Conservation (phyloP, 2,113 vertebrate genomes). For the Pygoscelis adeliae region DNA sequence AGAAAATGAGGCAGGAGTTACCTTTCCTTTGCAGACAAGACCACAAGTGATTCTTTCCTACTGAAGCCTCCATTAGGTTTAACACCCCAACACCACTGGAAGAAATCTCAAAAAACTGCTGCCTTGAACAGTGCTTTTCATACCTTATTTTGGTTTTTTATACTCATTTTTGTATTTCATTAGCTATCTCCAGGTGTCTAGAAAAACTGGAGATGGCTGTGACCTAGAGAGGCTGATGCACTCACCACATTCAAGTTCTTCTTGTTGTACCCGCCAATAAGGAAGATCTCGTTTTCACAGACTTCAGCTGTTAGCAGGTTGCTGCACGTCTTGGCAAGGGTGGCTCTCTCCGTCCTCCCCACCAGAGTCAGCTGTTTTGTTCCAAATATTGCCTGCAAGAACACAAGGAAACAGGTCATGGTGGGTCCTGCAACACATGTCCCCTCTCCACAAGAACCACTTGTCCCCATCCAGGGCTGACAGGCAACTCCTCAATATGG, state of each 20-base stretch:
- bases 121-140: not conserved
- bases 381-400: not conserved
- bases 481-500: not conserved
- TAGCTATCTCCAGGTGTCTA: not conserved
- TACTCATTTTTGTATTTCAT: not conserved
- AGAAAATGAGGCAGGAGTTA: not conserved
- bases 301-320: accelerated
- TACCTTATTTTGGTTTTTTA: not conserved
- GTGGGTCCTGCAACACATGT: accelerated
- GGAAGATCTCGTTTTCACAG: not conserved
- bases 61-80: not conserved
- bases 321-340: not conserved
- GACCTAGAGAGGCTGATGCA: not conserved
- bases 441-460: not conserved
- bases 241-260: not conserved
- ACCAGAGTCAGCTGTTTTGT: not conserved
- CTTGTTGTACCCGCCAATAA: accelerated
- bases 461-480: not conserved
- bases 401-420: accelerated
- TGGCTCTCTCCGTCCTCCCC: not conserved
- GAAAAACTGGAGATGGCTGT: not conserved
- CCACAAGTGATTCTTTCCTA: not conserved
- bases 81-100: not conserved
- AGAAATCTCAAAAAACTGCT: not conserved
- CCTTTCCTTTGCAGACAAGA: not conserved